A percentile compares a stretch with the other conserved stretches of the same genome.
phyloP scores from a whole-genome alignment of 2,888 invertebrate species.

The Yponomeuta cagnagella region DNA sequence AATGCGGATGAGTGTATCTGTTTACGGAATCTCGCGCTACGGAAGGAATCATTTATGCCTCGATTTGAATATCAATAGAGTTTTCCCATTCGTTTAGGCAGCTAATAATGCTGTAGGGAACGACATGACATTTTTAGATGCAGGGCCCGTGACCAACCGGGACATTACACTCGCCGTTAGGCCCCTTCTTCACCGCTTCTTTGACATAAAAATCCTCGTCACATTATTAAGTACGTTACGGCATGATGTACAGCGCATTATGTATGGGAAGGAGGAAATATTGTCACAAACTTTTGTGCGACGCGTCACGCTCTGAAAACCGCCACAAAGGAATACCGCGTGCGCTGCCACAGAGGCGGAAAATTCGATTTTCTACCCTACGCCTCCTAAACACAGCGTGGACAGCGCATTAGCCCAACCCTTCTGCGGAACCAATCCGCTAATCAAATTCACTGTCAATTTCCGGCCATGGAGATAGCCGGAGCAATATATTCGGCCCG shows the following conservation, averaged over 20 bases:
- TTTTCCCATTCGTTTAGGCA: neutral
- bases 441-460: conserved; percentile 69
- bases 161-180: neutral
- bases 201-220: neutral
- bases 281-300: conserved; percentile 39
- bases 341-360: conserved; percentile 50
- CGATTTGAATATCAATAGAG: neutral
- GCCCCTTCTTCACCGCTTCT: neutral
- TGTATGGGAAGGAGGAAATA: conserved; percentile 5
- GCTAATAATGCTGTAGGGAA: neutral
- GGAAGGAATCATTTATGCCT: neutral
- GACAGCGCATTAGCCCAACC: conserved; percentile 45
- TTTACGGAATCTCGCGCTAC: too few species aligned
- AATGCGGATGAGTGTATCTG: neutral
- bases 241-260: neutral
- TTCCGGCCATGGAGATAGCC: conserved; percentile 54
- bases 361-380: conserved; percentile 69
- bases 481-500: conserved; percentile 29
- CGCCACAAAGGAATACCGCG: conserved; percentile 39
- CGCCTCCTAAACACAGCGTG: conserved; percentile 54
- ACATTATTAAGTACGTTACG: neutral
- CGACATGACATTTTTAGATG: neutral
- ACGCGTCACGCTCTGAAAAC: conserved; percentile 58
- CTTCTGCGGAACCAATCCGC: conserved; percentile 54
- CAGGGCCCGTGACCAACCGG: neutral